Evolutionary conservation across 1,140 invertebrate genomes (phyloP).

Genomic region (Chionoecetes opilio): DNA sequence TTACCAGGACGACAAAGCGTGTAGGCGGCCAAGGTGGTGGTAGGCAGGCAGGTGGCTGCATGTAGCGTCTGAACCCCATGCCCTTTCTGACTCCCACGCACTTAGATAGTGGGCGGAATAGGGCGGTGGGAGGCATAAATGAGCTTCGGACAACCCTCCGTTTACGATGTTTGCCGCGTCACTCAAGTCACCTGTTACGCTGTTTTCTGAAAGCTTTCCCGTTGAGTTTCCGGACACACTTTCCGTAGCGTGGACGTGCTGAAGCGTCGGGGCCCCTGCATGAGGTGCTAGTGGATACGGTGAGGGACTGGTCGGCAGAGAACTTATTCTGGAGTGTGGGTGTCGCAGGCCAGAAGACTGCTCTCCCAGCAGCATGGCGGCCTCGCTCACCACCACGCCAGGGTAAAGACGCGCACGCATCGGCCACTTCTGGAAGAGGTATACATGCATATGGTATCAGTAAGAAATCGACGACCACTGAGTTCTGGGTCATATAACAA

Average conservation of each 20-base stretch:
- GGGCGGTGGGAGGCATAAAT: background rate
- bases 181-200: background rate
- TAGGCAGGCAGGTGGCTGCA: background rate
- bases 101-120: background rate
- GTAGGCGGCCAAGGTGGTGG: slow-evolving; percentile 33
- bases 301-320: background rate
- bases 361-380: slow-evolving; percentile 34
- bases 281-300: background rate
- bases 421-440: slow-evolving; percentile 64
- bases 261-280: background rate
- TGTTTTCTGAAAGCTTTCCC: background rate
- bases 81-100: background rate
- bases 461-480: background rate
- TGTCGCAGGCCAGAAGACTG: background rate
- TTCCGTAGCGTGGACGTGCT: slow-evolving; percentile 1
- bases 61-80: background rate
- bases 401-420: slow-evolving; percentile 69
- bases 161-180: background rate
- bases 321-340: background rate
- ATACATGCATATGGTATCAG: background rate
- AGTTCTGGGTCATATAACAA: background rate
- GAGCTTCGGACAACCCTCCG: background rate
- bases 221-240: background rate
- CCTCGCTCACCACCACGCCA: slow-evolving; percentile 52
- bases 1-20: slow-evolving; percentile 40